phyloP scores from a whole-genome alignment of 2,888 invertebrate species.

The Mesochorus sp. region DNA sequence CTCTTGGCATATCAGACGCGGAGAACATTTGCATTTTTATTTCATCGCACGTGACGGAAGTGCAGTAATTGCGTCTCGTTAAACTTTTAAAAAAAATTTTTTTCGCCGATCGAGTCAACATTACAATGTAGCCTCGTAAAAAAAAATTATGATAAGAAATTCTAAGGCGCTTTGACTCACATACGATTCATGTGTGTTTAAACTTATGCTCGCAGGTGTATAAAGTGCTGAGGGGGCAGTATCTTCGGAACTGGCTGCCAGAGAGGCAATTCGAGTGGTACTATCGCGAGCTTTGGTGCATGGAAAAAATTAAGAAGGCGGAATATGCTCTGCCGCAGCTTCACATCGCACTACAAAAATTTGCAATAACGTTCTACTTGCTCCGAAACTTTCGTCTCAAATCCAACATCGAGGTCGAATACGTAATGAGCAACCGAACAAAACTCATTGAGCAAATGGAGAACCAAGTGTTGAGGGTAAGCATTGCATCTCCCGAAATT shows the following conservation, averaged over 20 bases:
- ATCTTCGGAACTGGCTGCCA: slow-evolving; percentile 82
- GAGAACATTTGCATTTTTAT: slow-evolving; percentile 22
- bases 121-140: background rate
- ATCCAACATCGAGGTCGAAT: slow-evolving; percentile 82
- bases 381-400: slow-evolving; percentile 78
- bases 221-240: slow-evolving; percentile 78
- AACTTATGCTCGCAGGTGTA: slow-evolving; percentile 75
- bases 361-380: slow-evolving; percentile 83
- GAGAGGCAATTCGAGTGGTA: slow-evolving; percentile 81
- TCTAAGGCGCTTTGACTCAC: slow-evolving; percentile 52
- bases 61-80: background rate
- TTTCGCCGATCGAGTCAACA: background rate
- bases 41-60: background rate
- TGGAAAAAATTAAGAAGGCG: slow-evolving; percentile 83
- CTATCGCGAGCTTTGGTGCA: slow-evolving; percentile 78
- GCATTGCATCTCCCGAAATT: slow-evolving; percentile 29
- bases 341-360: slow-evolving; percentile 83
- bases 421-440: slow-evolving; percentile 82
- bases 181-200: too few species aligned
- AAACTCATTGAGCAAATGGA: slow-evolving; percentile 80
- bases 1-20: background rate
- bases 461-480: slow-evolving; percentile 77
- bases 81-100: background rate
- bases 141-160: slow-evolving; percentile 25
- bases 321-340: slow-evolving; percentile 84